Evolutionary conservation across 2,888 invertebrate species (phyloP).

Genomic region (Meliscaeva auricollis): DNA sequence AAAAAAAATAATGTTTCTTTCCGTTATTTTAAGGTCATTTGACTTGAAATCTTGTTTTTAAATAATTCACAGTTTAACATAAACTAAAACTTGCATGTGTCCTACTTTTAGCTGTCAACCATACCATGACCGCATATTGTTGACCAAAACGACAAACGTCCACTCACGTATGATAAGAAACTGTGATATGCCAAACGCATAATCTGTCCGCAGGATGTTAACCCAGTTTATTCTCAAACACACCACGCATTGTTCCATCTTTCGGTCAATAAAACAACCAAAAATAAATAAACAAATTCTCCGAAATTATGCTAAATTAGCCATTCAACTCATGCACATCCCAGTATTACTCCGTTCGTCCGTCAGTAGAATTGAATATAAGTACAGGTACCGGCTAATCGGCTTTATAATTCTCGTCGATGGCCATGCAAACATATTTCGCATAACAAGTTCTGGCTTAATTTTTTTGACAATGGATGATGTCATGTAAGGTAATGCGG

Average conservation of each 20-base stretch:
- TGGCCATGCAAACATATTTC: conserved; percentile 39
- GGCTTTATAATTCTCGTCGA: conserved; percentile 4
- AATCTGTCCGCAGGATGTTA: conserved; percentile 67
- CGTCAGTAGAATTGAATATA: no score
- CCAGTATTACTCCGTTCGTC: not conserved
- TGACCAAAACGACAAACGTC: conserved; percentile 32
- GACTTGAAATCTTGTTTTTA: not conserved
- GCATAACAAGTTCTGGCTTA: conserved; percentile 66
- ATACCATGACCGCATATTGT: conserved; percentile 46
- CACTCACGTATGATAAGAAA: conserved; percentile 24
- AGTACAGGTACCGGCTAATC: conserved; percentile 31
- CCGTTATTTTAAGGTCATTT: conserved; percentile 7
- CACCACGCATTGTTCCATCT: conserved; percentile 27
- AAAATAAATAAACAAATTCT: conserved; percentile 43
- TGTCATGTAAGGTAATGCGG: conserved; percentile 55
- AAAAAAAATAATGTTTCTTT: no score
- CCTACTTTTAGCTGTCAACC: conserved; percentile 65
- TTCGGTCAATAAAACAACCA: not conserved
- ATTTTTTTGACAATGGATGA: conserved; percentile 62
- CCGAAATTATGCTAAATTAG: conserved; percentile 61
- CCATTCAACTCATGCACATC: conserved; percentile 58
- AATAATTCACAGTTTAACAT: not conserved
- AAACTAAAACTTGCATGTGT: conserved; percentile 6
- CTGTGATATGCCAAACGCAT: conserved; percentile 33
- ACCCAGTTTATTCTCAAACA: conserved; percentile 53